These are phyloP conservation scores for Apamea epomidion DNA, from an alignment of 2,888 invertebrate species.

Conservation along the genomic window DNA sequence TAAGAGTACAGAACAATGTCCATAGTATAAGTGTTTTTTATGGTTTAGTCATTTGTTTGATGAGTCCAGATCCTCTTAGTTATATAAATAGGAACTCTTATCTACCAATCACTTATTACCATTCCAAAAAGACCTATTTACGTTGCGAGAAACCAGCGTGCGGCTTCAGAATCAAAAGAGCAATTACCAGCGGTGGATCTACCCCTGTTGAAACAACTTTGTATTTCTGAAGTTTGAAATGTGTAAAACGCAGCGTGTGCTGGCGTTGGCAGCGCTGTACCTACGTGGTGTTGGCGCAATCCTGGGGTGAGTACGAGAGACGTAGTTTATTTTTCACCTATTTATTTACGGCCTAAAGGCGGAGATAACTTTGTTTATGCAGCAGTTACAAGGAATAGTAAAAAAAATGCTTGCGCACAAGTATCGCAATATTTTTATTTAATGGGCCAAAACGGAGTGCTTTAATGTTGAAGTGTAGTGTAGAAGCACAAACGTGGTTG, in stretches of 20 bases:
- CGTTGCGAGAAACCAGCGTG: background rate
- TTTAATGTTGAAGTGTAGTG: no score
- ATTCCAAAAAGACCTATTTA: background rate
- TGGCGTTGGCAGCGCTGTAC: slow-evolving; percentile 76
- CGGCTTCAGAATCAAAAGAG: background rate
- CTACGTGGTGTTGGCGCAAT: slow-evolving; percentile 75
- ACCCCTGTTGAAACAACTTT: background rate
- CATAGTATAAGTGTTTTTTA: no score
- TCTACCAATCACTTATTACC: background rate
- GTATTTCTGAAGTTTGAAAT: background rate
- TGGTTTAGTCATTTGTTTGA: no score
- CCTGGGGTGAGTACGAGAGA: slow-evolving; percentile 79
- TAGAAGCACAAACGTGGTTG: no score
- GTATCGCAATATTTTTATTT: no score
- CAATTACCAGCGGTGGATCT: background rate
- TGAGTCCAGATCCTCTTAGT: no score
- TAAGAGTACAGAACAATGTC: no score
- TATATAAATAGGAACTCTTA: background rate
- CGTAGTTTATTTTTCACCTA: background rate
- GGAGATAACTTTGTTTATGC: no score
- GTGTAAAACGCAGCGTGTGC: slow-evolving; percentile 61
- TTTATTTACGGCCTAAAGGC: no score
- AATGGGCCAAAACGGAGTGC: no score
- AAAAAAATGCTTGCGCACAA: no score
- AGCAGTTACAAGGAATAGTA: no score